phyloP scores from a whole-genome alignment of 2,797 vertebrate species.

The Eulemur mongoz region DNA sequence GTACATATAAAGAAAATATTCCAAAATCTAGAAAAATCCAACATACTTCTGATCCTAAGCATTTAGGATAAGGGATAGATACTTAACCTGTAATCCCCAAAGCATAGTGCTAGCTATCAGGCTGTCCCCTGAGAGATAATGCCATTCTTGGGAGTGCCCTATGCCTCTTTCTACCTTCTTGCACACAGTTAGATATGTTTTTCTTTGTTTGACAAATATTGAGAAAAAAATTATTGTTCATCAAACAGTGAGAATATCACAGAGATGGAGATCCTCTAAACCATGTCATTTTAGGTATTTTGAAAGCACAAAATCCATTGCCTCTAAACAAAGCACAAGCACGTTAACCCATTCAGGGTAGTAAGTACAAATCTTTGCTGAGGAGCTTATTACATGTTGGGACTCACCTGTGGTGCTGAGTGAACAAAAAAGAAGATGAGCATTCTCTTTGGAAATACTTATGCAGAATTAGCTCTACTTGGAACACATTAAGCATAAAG shows the following conservation, averaged over 20 bases:
- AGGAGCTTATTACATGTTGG: neutral
- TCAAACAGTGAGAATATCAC: constrained; percentile 26
- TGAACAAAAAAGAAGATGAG: neutral
- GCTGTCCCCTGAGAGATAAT: constrained; percentile 23
- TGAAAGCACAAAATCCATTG: neutral
- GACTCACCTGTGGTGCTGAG: neutral
- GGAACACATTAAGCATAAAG: constrained; percentile 17
- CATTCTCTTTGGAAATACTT: constrained; percentile 18
- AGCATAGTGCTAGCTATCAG: neutral
- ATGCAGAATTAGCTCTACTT: constrained; percentile 50
- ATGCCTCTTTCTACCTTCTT: neutral
- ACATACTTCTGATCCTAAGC: neutral
- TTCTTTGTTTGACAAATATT: neutral
- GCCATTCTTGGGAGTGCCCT: constrained; percentile 1
- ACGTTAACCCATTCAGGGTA: neutral
- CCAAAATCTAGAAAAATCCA: neutral
- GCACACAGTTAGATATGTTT: neutral
- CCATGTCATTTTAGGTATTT: constrained; percentile 21
- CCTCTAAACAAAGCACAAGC: constrained; percentile 23
- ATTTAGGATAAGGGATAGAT: neutral
- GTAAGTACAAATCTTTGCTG: constrained; percentile 43
- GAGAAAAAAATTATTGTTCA: neutral
- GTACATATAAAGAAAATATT: neutral
- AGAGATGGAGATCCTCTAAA: neutral
- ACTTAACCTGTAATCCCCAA: neutral